Percentiles rank a stretch among this genome's conserved stretches.
Conservation (phyloP, 1,140 invertebrate genomes). For the Drosophila punjabiensis region DNA sequence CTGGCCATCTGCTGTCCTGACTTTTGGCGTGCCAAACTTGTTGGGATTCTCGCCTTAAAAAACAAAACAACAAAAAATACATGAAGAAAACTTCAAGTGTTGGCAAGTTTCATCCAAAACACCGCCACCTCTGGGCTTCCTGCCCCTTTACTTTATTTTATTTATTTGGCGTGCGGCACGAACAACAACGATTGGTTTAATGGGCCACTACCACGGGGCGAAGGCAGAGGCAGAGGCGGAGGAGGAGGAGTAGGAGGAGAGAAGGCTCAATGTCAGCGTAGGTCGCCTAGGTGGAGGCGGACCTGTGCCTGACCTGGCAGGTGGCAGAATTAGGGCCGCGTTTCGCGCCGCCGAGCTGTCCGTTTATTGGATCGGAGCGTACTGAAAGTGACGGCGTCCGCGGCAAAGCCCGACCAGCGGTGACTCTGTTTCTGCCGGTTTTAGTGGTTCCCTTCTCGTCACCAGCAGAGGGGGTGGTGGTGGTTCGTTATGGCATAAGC, state of each 20-base stretch:
- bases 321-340: slow-evolving; percentile 32
- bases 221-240: background rate
- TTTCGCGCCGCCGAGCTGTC: slow-evolving; percentile 26
- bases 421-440: slow-evolving; percentile 8
- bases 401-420: slow-evolving; percentile 23
- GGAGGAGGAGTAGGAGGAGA: background rate
- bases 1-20: background rate
- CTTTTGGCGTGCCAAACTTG: slow-evolving; percentile 42
- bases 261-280: slow-evolving; percentile 53
- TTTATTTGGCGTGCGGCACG: slow-evolving; percentile 62
- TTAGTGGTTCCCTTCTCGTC: background rate
- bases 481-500: slow-evolving; percentile 75
- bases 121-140: slow-evolving; percentile 14
- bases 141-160: slow-evolving; percentile 27
- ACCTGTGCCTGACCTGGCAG: slow-evolving; percentile 3
- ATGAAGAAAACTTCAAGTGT: slow-evolving; percentile 53
- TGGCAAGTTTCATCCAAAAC: slow-evolving; percentile 31
- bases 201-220: slow-evolving; percentile 10
- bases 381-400: slow-evolving; percentile 77
- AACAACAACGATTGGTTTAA: slow-evolving; percentile 40
- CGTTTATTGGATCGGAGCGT: slow-evolving; percentile 41
- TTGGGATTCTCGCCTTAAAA: slow-evolving; percentile 20
- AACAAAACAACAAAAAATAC: background rate
- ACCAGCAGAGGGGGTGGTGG: slow-evolving; percentile 8
- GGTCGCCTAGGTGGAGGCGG: slow-evolving; percentile 29